Conservation (phyloP, 2,113 vertebrate genomes). For the Dascyllus trimaculatus region DNA sequence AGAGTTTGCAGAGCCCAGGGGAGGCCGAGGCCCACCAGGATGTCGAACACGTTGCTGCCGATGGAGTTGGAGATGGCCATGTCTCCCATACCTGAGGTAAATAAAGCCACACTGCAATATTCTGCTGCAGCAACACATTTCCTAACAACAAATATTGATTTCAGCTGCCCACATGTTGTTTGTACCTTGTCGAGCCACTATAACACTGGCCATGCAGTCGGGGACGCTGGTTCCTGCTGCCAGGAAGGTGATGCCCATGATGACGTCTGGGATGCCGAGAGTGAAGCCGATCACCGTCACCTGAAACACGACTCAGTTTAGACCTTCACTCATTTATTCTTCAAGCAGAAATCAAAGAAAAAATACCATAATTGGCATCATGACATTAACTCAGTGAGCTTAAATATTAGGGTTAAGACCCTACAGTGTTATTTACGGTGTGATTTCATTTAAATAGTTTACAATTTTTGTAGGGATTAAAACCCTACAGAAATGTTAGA, state of each 20-base stretch:
- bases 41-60: conserved; percentile 96
- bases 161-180: background rate
- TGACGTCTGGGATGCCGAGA: conserved; percentile 94
- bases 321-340: background rate
- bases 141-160: background rate
- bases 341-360: too few relatives aligned
- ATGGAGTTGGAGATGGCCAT: conserved; percentile 98
- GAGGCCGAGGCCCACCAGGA: conserved; percentile 94
- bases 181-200: conserved; percentile 94
- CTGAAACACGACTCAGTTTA: conserved; percentile 67
- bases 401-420: too few relatives aligned
- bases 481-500: too few relatives aligned
- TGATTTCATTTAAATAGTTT: too few relatives aligned
- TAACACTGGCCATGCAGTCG: conserved; percentile 97
- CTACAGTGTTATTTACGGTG: too few relatives aligned
- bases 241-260: conserved; percentile 97
- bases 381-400: too few relatives aligned
- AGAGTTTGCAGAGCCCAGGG: conserved; percentile 94
- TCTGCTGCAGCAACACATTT: too few relatives aligned
- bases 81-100: conserved; percentile 91
- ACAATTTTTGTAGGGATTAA: too few relatives aligned
- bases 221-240: conserved; percentile 96
- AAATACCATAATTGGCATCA: too few relatives aligned
- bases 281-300: conserved; percentile 96
- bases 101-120: conserved; percentile 45